Base-by-base conservation (phyloP, 1,140 invertebrate genomes). In the Pararge aegeria region DNA sequence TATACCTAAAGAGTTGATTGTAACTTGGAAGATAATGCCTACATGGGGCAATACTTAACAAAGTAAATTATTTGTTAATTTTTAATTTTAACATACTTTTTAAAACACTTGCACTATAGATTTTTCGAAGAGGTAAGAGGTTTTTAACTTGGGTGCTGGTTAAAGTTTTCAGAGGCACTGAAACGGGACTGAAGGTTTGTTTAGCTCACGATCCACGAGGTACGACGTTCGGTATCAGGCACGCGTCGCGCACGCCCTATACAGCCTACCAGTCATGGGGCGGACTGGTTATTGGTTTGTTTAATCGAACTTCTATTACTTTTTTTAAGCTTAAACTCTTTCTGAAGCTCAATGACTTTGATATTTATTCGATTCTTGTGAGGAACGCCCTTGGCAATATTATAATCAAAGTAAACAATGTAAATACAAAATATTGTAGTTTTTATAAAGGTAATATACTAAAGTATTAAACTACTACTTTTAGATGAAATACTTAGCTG, bases 171-270 rank as follows among this genome's bases (percentile, higher is more conserved):
- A 42, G 38, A 42, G 38, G 38, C 18, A 42, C 18, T 5, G 38
- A 12, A 34, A 12, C 9, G 9, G 20, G 29, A 38, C 54, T 49
- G 49, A 50, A 27, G 54, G 53, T 42, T 56, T 46, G 67, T 40
- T 61, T 59, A 54, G 60, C 54, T 48, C 38, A 34, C 50, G 63
- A 37, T 49, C 24, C 34, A n/a, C n/a, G n/a, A n/a, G n/a, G n/a
- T n/a, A n/a, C n/a, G n/a, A n/a, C n/a, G n/a, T n/a, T 38, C 38
- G 21, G 54, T 49, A 48, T 24, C 55, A 60, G 55, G 61, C 49
- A 61, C 58, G 58, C 58, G 52, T 12, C 51, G 57, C 48, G 21
- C 56, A 51, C 2, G 15, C 49, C 9, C 57, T 9, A 15, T 18
- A 16, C 55, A 18, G 46, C 40, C 21, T 46, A 48, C 34, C 10